Conservation (phyloP, 2,888 invertebrate genomes). For the Liopterus haemorrhoidalis region DNA sequence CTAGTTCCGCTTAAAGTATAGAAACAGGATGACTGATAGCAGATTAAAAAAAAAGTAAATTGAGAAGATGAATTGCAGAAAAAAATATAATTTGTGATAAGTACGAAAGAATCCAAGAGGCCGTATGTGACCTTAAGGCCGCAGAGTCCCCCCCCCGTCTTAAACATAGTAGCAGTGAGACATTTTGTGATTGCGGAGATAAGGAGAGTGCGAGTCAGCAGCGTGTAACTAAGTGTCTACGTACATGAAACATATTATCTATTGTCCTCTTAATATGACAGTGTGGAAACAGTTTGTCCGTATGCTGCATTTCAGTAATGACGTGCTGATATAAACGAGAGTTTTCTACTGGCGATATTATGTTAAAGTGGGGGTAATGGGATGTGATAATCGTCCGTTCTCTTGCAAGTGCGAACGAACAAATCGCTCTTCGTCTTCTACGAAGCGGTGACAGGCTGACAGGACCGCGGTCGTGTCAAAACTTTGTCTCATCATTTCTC, state of each 20-base stretch:
- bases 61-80: no score
- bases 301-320: slow-evolving; percentile 18
- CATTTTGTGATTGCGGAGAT: slow-evolving; percentile 18
- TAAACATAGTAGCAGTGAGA: no score
- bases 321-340: slow-evolving; percentile 22
- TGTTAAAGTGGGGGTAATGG: slow-evolving; percentile 37
- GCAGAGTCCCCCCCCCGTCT: no score
- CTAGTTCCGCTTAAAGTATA: no score
- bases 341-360: slow-evolving; percentile 26
- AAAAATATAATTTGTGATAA: no score
- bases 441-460: slow-evolving; percentile 1
- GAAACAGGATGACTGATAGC: no score
- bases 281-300: slow-evolving; percentile 14
- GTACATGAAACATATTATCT: slow-evolving; percentile 12
- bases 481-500: slow-evolving; percentile 35
- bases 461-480: slow-evolving; percentile 32
- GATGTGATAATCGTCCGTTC: slow-evolving; percentile 36
- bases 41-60: no score
- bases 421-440: slow-evolving; percentile 27
- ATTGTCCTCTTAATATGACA: slow-evolving; percentile 1
- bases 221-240: slow-evolving; percentile 19
- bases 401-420: slow-evolving; percentile 22
- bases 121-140: no score
- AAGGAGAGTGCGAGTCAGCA: slow-evolving; percentile 6
- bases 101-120: no score